Base-by-base conservation (phyloP, 2,888 invertebrate species). In the Quadroppia sp. region DNA sequence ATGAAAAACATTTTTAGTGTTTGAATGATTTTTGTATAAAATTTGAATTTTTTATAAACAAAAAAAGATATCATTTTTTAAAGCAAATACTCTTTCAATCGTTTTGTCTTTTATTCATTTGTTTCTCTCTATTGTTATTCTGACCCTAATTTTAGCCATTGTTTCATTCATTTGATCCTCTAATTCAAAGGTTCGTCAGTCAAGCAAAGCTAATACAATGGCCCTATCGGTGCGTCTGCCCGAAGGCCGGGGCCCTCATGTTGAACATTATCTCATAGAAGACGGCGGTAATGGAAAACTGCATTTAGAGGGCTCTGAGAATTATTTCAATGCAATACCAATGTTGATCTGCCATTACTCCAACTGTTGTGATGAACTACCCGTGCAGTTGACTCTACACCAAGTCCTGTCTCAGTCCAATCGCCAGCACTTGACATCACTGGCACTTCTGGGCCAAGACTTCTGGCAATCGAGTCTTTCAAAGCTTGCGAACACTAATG, bases 181-280 rank as follows among this genome's bases (percentile, higher is more conserved):
- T 45, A 61, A 59, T 40, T 64, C 61, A 13, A 17, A 71, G 67
- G 95, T 97, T 50, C 88, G 96, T 67, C 92, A 94, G 81, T 95
- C 95, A 56, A 94, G 94, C 80, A 94, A 94, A 82, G 87, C 90
- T 56, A 90, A 92, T 80, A 94, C 95, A 72, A 94, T 95, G 93
- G 96, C 96, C 53, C 88, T 97, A 78, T 94, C 94, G 69, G 94
- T 96, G 67, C 89, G 94, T 74, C 85, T 94, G 77, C 92, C 93
- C 0, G 88, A 89, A 25, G 90, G 90, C 80, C 91, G 90, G 80
- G 91, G 92, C 1, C 91, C 92, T 11, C 93, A 93, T 83, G 93
- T 95, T 81, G 95, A 97, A 82, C 96, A 97, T 84, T 97, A 96
- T 85, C 87, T 97, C 80, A 92, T 97, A 79, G 94, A 94, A 83